Percentiles rank a stretch among this genome's conserved stretches.
phyloP scores from a whole-genome alignment of 1,140 invertebrate genomes.

The Coelopa frigida region DNA sequence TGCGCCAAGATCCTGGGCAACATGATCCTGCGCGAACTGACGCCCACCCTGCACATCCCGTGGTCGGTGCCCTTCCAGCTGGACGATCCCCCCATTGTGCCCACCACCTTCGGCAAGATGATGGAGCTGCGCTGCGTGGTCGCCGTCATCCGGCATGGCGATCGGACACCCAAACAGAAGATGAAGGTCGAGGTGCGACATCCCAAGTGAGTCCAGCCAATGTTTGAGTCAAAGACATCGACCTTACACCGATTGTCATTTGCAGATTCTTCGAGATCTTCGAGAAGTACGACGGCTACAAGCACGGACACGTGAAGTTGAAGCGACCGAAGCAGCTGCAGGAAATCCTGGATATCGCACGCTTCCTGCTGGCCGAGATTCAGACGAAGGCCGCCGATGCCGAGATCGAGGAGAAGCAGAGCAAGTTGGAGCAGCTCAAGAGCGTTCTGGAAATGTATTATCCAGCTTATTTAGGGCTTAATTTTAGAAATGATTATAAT shows the following conservation, averaged over 20 bases:
- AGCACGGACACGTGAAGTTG: slow-evolving; percentile 92
- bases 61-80: slow-evolving; percentile 95
- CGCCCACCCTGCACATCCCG: slow-evolving; percentile 91
- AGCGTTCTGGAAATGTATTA: slow-evolving; percentile 99
- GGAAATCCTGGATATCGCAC: slow-evolving; percentile 92
- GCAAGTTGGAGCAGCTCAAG: slow-evolving; percentile 95
- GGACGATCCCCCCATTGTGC: slow-evolving; percentile 97
- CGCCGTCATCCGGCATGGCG: slow-evolving; percentile 96
- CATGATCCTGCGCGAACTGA: slow-evolving; percentile 82
- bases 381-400: slow-evolving; percentile 74
- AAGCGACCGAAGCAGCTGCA: slow-evolving; percentile 97
- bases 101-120: slow-evolving; percentile 99
- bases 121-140: slow-evolving; percentile 98
- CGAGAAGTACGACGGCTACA: slow-evolving; percentile 93
- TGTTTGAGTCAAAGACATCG: not conserved
- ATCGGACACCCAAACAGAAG: slow-evolving; percentile 98
- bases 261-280: slow-evolving; percentile 96
- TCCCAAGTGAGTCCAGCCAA: slow-evolving; percentile 84
- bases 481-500: not conserved
- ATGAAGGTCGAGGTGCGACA: slow-evolving; percentile 99
- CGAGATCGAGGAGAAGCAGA: slow-evolving; percentile 94
- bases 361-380: slow-evolving; percentile 80
- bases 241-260: slow-evolving; percentile 14
- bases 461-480: no score
- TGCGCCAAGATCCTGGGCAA: slow-evolving; percentile 96